Conservation (phyloP, 2,797 vertebrate genomes). For the Lacerta agilis region DNA sequence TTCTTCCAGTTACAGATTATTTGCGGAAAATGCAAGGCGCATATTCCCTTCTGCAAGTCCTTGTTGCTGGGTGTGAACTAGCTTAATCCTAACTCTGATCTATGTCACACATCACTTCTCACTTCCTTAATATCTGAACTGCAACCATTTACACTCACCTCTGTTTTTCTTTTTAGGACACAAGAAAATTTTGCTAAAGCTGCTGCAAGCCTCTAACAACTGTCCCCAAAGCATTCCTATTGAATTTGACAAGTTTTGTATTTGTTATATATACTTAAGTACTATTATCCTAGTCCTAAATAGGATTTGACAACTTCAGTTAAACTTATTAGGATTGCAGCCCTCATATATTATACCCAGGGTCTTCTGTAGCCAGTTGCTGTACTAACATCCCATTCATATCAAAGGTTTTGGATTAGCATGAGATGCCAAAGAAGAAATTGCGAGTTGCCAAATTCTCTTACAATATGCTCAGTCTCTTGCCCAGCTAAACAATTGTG, state of each 20-base stretch:
- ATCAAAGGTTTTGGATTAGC: not conserved
- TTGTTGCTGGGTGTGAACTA: slow-evolving; percentile 22
- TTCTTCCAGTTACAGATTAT: not conserved
- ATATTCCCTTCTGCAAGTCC: slow-evolving; percentile 12
- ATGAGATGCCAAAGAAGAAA: not conserved
- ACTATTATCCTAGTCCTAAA: not conserved
- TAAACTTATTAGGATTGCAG: not conserved
- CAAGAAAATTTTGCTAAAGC: not conserved
- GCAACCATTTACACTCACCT: slow-evolving; percentile 13
- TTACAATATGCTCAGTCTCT: not conserved
- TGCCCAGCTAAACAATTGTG: not conserved
- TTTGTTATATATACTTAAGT: not conserved
- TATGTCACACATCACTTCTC: slow-evolving; percentile 35
- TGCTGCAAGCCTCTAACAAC: not conserved
- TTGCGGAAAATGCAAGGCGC: slow-evolving; percentile 12
- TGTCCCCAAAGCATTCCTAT: not conserved
- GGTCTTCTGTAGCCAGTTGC: not conserved
- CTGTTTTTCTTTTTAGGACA: slow-evolving; percentile 3
- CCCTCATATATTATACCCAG: not conserved
- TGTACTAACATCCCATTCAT: not conserved
- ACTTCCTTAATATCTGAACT: slow-evolving; percentile 18
- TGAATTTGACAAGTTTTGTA: not conserved
- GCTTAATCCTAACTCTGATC: slow-evolving; percentile 26
- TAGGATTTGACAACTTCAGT: not conserved
- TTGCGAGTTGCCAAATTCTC: not conserved